A percentile compares a stretch with the other conserved stretches of the same genome.
Evolutionary conservation across 2,888 invertebrate species (phyloP).

Genomic region (Callimorpha dominula): DNA sequence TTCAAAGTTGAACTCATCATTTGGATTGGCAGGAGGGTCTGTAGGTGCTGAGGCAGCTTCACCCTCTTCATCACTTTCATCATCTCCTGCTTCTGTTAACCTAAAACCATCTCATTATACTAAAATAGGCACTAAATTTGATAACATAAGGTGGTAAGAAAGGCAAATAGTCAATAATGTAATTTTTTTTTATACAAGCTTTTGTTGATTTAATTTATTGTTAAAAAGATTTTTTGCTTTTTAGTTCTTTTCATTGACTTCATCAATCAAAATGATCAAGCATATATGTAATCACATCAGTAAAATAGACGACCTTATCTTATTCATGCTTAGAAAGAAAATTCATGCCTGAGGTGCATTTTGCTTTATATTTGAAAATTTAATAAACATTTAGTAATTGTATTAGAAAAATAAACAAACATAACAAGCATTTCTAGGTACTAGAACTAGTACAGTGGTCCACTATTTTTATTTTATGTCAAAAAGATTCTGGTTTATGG

Average conservation of each 20-base stretch:
- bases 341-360: too few relatives aligned
- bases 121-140: not conserved
- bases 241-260: too few relatives aligned
- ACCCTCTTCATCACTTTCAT: conserved; percentile 79
- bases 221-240: too few relatives aligned
- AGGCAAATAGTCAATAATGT: too few relatives aligned
- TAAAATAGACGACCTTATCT: too few relatives aligned
- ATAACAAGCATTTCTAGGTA: not conserved
- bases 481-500: not conserved
- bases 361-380: too few relatives aligned
- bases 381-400: not conserved
- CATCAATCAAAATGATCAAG: too few relatives aligned
- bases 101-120: conserved; percentile 48
- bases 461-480: not conserved
- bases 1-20: conserved; percentile 91
- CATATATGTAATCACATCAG: too few relatives aligned
- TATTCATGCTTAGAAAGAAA: too few relatives aligned
- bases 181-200: too few relatives aligned
- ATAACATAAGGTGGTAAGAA: too few relatives aligned
- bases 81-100: conserved; percentile 75
- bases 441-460: not conserved
- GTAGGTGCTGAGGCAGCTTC: conserved; percentile 57
- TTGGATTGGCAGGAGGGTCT: conserved; percentile 73
- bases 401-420: not conserved
- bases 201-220: too few relatives aligned